Conservation (phyloP, 1,140 invertebrate genomes). For the Drosophila carrolli region DNA sequence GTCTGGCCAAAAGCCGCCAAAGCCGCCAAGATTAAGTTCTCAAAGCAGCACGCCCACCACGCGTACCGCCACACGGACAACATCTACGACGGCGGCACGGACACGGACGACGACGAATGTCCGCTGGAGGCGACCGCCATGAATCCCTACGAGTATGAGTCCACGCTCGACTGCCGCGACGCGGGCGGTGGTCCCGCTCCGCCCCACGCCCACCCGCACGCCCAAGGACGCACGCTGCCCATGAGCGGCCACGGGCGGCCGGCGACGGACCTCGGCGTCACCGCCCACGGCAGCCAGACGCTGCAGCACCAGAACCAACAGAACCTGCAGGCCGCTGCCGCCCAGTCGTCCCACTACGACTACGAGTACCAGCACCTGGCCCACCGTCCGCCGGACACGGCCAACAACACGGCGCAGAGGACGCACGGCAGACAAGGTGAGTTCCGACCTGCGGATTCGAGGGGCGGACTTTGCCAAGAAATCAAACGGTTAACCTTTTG, state of each 20-base stretch:
- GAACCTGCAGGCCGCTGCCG: slow-evolving; percentile 69
- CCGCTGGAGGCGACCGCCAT: slow-evolving; percentile 83
- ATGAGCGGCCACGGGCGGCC: slow-evolving; percentile 54
- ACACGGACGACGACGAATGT: slow-evolving; percentile 85
- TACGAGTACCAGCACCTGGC: slow-evolving; percentile 79
- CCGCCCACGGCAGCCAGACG: slow-evolving; percentile 71
- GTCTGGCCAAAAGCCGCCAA: slow-evolving; percentile 62
- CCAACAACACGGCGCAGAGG: slow-evolving; percentile 70
- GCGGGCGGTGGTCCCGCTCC: slow-evolving; percentile 57
- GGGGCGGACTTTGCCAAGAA: too few species aligned
- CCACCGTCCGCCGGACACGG: slow-evolving; percentile 73
- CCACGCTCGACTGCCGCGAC: slow-evolving; percentile 83
- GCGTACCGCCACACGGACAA: slow-evolving; percentile 84
- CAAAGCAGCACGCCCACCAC: slow-evolving; percentile 81
- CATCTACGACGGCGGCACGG: slow-evolving; percentile 84
- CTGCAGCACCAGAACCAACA: slow-evolving; percentile 83
- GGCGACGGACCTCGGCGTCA: slow-evolving; percentile 14
- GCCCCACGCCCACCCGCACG: slow-evolving; percentile 16
- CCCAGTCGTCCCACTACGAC: slow-evolving; percentile 73
- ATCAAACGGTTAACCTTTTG: not conserved
- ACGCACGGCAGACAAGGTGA: slow-evolving; percentile 84
- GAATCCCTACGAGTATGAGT: slow-evolving; percentile 84
- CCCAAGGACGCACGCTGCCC: slow-evolving; percentile 55
- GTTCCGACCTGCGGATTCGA: slow-evolving; percentile 7
- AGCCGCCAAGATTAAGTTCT: slow-evolving; percentile 84